phyloP scores from a whole-genome alignment of 2,888 invertebrate genomes.

The Protonemura montana region DNA sequence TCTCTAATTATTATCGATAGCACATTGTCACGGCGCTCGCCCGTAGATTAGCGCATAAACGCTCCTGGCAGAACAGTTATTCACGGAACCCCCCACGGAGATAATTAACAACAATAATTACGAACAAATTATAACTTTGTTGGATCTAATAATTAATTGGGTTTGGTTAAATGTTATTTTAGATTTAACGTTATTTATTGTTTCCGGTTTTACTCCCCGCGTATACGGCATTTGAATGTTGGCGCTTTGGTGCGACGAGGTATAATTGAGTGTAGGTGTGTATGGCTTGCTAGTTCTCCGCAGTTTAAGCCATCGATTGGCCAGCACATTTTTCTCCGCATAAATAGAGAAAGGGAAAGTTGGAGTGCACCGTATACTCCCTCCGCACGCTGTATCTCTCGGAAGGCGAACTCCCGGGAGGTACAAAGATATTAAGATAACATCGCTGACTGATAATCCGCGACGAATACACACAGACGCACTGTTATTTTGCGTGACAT shows the following conservation, averaged over 20 bases:
- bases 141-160: constrained; percentile 34
- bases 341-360: neutral
- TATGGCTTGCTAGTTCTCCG: neutral
- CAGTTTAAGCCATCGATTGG: neutral
- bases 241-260: neutral
- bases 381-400: neutral
- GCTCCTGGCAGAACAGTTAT: constrained; percentile 23
- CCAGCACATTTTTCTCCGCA: neutral
- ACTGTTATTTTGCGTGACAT: neutral
- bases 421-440: neutral
- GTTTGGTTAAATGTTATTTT: constrained; percentile 23
- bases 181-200: constrained; percentile 4
- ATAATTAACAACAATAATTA: constrained; percentile 41
- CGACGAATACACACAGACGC: neutral
- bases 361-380: neutral
- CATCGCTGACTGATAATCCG: neutral
- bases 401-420: neutral
- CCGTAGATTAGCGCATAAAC: neutral
- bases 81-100: constrained; percentile 14
- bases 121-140: constrained; percentile 38
- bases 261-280: neutral
- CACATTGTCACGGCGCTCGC: constrained; percentile 7
- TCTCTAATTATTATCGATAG: constrained; percentile 12
- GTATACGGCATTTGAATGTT: neutral
- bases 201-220: neutral